Evolutionary conservation across 2,797 vertebrate genomes (phyloP).

Genomic region (Clarias laeviceps): DNA sequence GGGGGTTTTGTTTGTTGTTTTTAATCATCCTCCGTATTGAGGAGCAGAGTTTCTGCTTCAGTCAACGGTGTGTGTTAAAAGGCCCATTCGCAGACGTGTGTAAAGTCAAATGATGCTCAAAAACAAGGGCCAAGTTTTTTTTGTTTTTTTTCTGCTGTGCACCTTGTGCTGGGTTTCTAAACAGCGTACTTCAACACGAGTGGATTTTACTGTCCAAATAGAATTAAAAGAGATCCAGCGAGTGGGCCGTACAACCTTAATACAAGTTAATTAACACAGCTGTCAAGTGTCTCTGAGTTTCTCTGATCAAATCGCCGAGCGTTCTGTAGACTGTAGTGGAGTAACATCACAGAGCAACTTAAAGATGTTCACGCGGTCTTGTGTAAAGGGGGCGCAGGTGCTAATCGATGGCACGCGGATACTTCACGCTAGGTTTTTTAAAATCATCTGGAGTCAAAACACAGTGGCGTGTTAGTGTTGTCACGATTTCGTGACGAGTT

Average conservation of each 20-base stretch:
- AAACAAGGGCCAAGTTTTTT: background rate
- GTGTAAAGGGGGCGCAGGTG: background rate
- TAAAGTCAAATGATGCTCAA: background rate
- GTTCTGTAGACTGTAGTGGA: background rate
- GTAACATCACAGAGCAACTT: background rate
- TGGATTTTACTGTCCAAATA: background rate
- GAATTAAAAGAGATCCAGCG: background rate
- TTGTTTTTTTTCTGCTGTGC: background rate
- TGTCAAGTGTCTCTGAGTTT: background rate
- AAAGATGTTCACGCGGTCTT: background rate
- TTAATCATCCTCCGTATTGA: background rate
- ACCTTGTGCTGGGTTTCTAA: background rate
- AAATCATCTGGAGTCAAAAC: background rate
- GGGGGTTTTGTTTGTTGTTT: background rate
- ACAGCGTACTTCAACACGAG: background rate
- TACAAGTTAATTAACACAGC: background rate
- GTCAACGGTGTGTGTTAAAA: background rate
- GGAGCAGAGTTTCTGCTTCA: background rate
- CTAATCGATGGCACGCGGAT: background rate
- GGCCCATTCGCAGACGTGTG: background rate
- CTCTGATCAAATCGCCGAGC: background rate
- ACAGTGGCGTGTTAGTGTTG: background rate
- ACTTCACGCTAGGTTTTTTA: background rate
- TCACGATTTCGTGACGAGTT: too few relatives aligned
- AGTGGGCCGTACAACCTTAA: background rate